These are phyloP conservation scores for Microtus californicus DNA, from an alignment of 2,797 vertebrate species.

Conservation along the genomic window DNA sequence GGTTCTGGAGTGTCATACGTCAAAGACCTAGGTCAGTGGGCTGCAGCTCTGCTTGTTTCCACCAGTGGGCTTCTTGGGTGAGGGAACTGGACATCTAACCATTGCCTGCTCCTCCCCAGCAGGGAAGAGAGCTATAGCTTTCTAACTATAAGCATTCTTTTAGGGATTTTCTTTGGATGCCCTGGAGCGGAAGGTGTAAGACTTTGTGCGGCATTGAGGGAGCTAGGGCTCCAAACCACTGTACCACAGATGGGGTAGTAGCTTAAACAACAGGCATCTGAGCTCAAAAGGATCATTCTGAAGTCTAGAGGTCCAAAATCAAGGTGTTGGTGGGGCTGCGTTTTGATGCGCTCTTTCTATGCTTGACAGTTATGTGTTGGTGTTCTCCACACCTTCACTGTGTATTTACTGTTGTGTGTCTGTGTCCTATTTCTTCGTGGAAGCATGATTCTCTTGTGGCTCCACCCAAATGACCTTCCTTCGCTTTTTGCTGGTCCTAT, in stretches of 20 bases:
- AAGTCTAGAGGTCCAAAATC: not conserved
- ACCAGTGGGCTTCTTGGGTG: not conserved
- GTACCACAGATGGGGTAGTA: too few relatives aligned
- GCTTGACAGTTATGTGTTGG: not conserved
- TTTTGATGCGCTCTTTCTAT: not conserved
- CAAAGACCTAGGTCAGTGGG: not conserved
- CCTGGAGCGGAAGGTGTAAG: not conserved
- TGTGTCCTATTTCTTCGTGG: not conserved
- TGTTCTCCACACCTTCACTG: not conserved
- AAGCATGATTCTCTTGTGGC: not conserved
- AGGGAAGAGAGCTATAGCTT: not conserved
- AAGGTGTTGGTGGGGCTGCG: not conserved
- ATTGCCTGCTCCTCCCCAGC: rapidly evolving
- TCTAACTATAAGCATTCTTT: not conserved
- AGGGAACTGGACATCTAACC: not conserved
- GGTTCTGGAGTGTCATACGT: not conserved
- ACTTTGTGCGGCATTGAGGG: not conserved
- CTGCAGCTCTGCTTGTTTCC: not conserved
- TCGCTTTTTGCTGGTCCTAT: not conserved
- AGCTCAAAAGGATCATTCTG: not conserved
- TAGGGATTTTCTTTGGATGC: not conserved
- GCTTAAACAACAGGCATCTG: not conserved
- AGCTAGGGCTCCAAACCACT: not conserved
- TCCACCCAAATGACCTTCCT: not conserved
- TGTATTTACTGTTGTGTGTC: not conserved